Evolutionary conservation across 2,113 vertebrate species (phyloP), one percentile per base, ranked within the genome.

Genomic region (Hyperopisus bebe): DNA sequence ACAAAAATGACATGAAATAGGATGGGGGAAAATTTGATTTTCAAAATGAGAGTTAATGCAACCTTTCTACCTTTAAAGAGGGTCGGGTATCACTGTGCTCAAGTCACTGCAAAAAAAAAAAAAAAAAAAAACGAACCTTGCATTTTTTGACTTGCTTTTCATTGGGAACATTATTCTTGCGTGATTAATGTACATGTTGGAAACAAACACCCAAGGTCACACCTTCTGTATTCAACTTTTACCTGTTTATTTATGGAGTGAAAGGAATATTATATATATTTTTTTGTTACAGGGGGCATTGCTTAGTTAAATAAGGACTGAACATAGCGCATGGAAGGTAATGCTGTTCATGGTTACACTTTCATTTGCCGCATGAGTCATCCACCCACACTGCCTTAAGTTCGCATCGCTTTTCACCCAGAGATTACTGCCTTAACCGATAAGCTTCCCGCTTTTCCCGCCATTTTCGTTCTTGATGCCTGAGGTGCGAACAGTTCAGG

Each of bases 21-120:
- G 46, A 90, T 77, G 70, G 89, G 92, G 90, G 10, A 42, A 42
- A 50, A 84, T 89, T 88, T 31, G 90, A 90, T 92, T 95, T 95
- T 46, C 94, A 42, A 95, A 95, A 94, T 93, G 93, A 94, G 95
- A 94, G 94, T 93, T 86, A 91, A 94, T 90, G 96, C 96, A 97
- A 97, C 97, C 96, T 95, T 96, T 97, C 97, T 98, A 97, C 97
- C 97, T 97, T 97, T 93, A 95, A 94, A 94, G 91, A 91, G 91
- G 94, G 96, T 96, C 96, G 94, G 96, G 95, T 95, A 95, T 97
- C 97, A 98, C 97, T 97, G 98, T 98, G 98, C 97, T 96, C 94
- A 91, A 91, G 62, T 90, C 89, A 91, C 80, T 90, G 90, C 92
- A 93, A 93, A 94, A 93, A 93, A 74, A 87, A 88, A 90, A 88